Evolutionary conservation across 2,888 invertebrate genomes (phyloP).

Genomic region (Creontiades dilutus): DNA sequence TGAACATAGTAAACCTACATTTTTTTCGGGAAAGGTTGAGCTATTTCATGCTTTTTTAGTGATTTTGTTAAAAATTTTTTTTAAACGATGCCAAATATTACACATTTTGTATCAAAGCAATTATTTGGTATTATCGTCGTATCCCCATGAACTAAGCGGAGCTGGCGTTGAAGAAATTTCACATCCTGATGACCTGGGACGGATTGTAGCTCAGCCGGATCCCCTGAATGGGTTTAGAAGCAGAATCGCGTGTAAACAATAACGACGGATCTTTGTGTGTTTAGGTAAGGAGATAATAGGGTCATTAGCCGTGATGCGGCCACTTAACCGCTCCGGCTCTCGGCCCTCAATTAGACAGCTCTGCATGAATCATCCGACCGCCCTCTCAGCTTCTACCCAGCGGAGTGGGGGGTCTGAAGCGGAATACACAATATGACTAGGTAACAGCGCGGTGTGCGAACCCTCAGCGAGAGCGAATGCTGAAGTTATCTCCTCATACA

Average conservation of each 20-base stretch:
- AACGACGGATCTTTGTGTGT: constrained; percentile 70
- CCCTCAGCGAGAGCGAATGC: neutral
- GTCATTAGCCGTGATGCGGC: constrained; percentile 70
- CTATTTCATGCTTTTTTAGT: too few relatives aligned
- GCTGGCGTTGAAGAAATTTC: neutral
- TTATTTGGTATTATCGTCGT: too few relatives aligned
- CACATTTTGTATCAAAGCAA: too few relatives aligned
- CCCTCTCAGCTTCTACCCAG: constrained; percentile 22
- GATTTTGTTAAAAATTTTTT: too few relatives aligned
- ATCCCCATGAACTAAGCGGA: neutral
- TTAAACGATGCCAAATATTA: too few relatives aligned
- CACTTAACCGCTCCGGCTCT: constrained; percentile 55
- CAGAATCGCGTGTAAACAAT: constrained; percentile 68
- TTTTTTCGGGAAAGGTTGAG: too few relatives aligned
- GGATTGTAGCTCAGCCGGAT: constrained; percentile 49
- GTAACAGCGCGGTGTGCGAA: neutral
- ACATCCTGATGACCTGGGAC: constrained; percentile 59
- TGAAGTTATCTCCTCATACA: too few relatives aligned
- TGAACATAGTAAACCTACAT: too few relatives aligned
- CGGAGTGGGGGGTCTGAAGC: neutral
- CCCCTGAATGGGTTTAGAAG: neutral
- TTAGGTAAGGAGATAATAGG: constrained; percentile 71
- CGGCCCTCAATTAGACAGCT: constrained; percentile 69
- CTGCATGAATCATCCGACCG: constrained; percentile 64
- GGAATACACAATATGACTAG: constrained; percentile 57